These are phyloP conservation scores for Drosophila pandora DNA, from an alignment of 1,140 invertebrate species.

Conservation along the genomic window DNA sequence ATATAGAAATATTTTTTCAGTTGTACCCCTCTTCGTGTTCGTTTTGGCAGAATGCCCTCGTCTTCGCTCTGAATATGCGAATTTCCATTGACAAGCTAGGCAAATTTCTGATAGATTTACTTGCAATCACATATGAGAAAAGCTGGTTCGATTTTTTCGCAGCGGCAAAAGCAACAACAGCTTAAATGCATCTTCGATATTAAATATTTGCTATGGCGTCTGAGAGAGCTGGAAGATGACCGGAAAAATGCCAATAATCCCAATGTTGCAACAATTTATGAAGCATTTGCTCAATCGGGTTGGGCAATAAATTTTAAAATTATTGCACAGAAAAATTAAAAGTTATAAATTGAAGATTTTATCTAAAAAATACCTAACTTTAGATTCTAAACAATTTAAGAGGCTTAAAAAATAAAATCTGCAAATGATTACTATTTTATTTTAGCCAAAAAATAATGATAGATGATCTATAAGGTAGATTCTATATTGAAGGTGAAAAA, in stretches of 20 bases:
- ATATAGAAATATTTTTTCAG: conserved; percentile 32
- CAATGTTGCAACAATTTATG: conserved; percentile 35
- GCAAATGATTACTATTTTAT: no score
- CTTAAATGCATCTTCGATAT: conserved; percentile 38
- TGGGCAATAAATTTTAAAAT: not conserved
- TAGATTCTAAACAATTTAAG: no score
- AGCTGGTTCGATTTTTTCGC: conserved; percentile 27
- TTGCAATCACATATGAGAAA: conserved; percentile 9
- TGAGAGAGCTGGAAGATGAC: not conserved
- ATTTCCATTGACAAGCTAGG: conserved; percentile 39
- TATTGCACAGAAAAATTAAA: not conserved
- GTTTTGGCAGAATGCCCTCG: conserved; percentile 43
- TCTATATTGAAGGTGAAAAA: no score
- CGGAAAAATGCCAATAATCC: conserved; percentile 28
- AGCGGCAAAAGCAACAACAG: not conserved
- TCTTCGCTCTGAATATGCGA: conserved; percentile 17
- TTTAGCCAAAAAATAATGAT: no score
- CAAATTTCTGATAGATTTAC: conserved; percentile 48
- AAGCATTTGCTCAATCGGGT: not conserved
- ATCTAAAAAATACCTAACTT: no score
- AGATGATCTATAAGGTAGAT: no score
- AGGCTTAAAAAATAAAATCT: no score
- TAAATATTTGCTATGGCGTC: conserved; percentile 44
- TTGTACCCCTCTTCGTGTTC: not conserved
- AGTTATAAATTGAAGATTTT: not conserved